Conservation (phyloP, 2,113 vertebrate species). For the Pachypanchax playfairii region DNA sequence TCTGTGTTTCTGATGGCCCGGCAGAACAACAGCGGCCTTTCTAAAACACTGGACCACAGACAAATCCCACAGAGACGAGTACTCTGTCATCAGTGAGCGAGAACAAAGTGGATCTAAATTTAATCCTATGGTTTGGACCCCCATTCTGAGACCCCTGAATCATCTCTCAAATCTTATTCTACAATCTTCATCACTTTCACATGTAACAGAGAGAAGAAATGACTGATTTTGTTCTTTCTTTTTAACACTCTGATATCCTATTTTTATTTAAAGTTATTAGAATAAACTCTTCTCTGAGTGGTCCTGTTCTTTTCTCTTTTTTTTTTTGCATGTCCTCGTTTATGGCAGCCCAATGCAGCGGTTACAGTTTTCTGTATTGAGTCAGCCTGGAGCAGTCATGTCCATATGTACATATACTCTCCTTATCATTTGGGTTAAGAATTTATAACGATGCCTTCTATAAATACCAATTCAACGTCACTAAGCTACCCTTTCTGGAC, state of each 20-base stretch:
- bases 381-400: conserved; percentile 43
- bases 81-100: conserved; percentile 65
- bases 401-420: neutral
- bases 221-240: neutral
- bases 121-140: conserved; percentile 55
- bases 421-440: conserved; percentile 8
- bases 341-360: conserved; percentile 43
- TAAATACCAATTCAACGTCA: conserved; percentile 52
- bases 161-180: conserved; percentile 28
- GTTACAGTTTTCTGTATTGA: conserved; percentile 49
- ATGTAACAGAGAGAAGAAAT: conserved; percentile 47
- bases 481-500: conserved; percentile 20
- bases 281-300: conserved; percentile 33
- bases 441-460: conserved; percentile 36
- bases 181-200: conserved; percentile 44
- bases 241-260: too few species aligned
- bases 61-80: conserved; percentile 57
- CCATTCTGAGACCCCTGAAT: conserved; percentile 42
- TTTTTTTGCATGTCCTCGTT: conserved; percentile 64
- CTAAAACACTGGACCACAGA: conserved; percentile 66
- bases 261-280: conserved; percentile 14
- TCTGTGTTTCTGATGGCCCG: conserved; percentile 65
- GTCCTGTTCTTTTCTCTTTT: too few species aligned
- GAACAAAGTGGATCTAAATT: conserved; percentile 74
- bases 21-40: conserved; percentile 73